phyloP scores from a whole-genome alignment of 2,888 invertebrate species.

The Nezara viridula region DNA sequence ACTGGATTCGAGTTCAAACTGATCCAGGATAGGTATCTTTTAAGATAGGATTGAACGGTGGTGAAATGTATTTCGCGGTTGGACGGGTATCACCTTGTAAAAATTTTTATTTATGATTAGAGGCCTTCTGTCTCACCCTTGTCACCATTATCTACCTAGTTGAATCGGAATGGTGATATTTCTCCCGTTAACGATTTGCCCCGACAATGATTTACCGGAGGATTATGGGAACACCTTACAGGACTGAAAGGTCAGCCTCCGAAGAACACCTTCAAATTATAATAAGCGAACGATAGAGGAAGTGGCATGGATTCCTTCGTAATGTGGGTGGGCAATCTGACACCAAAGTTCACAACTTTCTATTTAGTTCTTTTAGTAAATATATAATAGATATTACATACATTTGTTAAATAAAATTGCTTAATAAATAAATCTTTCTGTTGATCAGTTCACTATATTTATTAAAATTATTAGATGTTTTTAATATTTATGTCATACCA shows the following conservation, averaged over 20 bases:
- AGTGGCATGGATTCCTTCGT: not conserved
- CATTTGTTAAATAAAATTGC: too few relatives aligned
- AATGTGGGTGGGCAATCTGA: conserved; percentile 19
- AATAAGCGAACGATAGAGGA: not conserved
- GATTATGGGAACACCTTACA: conserved; percentile 17
- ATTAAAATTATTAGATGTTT: too few relatives aligned
- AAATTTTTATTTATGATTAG: conserved; percentile 11
- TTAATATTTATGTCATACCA: too few relatives aligned
- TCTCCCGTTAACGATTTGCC: conserved; percentile 9
- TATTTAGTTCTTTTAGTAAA: not conserved
- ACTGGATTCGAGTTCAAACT: not conserved
- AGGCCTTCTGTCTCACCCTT: not conserved
- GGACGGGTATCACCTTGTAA: not conserved
- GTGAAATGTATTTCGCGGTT: not conserved
- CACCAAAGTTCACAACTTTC: not conserved
- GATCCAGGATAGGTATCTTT: not conserved
- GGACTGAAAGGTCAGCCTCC: conserved; percentile 4
- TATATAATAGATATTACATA: too few relatives aligned
- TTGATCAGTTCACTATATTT: too few relatives aligned
- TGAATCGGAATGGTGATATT: conserved; percentile 13
- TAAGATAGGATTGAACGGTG: not conserved
- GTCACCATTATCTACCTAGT: not conserved
- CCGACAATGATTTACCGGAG: not conserved
- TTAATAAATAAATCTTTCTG: too few relatives aligned
- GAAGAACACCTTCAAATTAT: conserved; percentile 17